Percentiles rank a stretch among this genome's conserved stretches.
Conservation (phyloP, 2,113 vertebrate genomes). For the Lucifuga dentata region DNA sequence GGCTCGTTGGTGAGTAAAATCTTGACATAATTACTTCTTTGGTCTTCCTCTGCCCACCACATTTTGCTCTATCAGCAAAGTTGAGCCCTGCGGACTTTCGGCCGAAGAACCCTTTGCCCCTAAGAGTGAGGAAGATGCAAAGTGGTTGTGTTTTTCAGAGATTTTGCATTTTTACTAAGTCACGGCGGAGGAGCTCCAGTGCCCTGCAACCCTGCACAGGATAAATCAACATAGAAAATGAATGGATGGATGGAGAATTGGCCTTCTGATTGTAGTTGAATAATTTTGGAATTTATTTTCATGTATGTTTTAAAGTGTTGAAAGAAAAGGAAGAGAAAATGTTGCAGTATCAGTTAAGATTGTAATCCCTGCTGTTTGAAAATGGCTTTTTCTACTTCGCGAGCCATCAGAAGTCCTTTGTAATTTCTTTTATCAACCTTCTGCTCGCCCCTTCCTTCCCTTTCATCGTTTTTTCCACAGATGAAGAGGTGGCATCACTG, state of each 20-base stretch:
- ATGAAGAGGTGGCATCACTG: slow-evolving; percentile 93
- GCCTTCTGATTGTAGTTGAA: background rate
- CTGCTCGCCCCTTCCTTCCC: background rate
- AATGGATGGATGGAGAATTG: no score
- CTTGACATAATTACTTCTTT: background rate
- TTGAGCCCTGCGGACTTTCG: no score
- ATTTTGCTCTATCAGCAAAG: no score
- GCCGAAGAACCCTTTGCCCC: no score
- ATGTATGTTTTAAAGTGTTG: slow-evolving; percentile 19
- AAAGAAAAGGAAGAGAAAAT: slow-evolving; percentile 35
- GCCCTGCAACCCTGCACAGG: no score
- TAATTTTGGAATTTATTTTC: background rate
- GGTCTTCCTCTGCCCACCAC: no score
- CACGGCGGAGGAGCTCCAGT: no score
- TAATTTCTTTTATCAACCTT: slow-evolving; percentile 6
- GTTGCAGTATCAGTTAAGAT: slow-evolving; percentile 4
- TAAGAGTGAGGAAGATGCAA: no score
- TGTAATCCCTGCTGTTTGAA: slow-evolving; percentile 34
- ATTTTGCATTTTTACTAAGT: no score
- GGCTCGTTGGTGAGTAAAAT: slow-evolving; percentile 86
- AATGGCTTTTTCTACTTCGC: slow-evolving; percentile 4
- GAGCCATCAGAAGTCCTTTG: slow-evolving; percentile 17
- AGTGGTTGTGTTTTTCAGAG: no score
- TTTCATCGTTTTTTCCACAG: slow-evolving; percentile 68
- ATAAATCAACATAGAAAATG: no score